Base-by-base conservation (phyloP, 2,113 vertebrate genomes). In the Dipodomys merriami region DNA sequence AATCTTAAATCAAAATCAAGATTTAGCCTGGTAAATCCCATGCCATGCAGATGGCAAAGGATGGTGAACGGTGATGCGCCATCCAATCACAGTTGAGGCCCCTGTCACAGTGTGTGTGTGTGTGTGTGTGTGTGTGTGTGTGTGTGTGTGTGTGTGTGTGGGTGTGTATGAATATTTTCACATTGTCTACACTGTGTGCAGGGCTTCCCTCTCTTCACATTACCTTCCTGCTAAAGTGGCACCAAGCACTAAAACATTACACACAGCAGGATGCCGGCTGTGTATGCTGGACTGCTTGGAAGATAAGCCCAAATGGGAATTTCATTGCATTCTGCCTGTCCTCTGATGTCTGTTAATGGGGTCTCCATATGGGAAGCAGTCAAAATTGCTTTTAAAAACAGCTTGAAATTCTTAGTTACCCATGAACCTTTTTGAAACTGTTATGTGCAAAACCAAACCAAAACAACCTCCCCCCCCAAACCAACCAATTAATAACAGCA, bases 41-140 rank as follows among this genome's bases (percentile, higher is more conserved):
- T 0, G 2, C 62, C 62, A 64, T 20, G 62, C 53, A 18, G 22
- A 64, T 64, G 62, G 20, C 1, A 22, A 64, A 64, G 19, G 20
- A 64, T 23, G 22, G 44, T 27, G 29, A 62, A 46, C 39, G 39
- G 39, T 39, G 39, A 39, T 39, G 39, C 0, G 39, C 39, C 62
- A 29, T 7, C 1, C 20, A 73, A 16, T 22, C 60, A 6, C 60
- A 62, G 60, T 0, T 4, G 33, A 15, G 49, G 86, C 39, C 53
- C 27, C 67, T 1, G 0, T 2, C 46, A 29, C 35, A 44, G 65
- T 53, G 64, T 22, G 23, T 16, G 69, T 7, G 46, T 53, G 65
- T 53, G 64, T 18, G 23, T 16, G 69, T 6, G 46, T 15, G 25
- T 69, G 5, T 25, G 29, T 25, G 7, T 5, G 22, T 0, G 0